Evolutionary conservation across 2,113 vertebrate species (phyloP), one percentile per base, ranked within the genome.

Genomic region (Lethenteron camtschaticum): DNA sequence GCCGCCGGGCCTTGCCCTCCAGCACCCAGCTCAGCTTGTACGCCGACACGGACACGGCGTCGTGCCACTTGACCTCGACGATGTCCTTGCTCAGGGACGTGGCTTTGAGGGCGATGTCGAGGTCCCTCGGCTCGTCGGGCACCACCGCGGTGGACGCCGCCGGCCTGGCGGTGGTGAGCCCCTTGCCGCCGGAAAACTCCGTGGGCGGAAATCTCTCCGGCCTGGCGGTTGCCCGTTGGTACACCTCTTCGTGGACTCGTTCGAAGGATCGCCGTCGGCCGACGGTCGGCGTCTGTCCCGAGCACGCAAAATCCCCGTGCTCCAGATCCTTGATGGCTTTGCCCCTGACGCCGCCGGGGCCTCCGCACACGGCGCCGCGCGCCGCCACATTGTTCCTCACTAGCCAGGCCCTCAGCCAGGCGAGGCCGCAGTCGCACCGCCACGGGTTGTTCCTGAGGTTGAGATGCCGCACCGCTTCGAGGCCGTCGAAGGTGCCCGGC

Each of bases 361-460:
- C 84, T 69, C 89, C 87, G 77, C 89, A 96, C 75, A 84, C 84
- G 41, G 95, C 76, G 5, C 90, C 91, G 11, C 85, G 80, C 20
- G 20, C 10, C 63, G 24, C 63, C 56, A 91, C 79, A 11, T n/a
- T 16, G n/a, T 66, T n/a, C n/a, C n/a, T 66, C n/a, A 66, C n/a
- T 66, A 20, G n/a, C 91, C 90, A 95, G 76, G 91, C 90, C 66
- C 86, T 76, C 41, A 95, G 78, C 91, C 91, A 96, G 10, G 86
- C 81, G 74, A 96, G 77, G 78, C 83, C 87, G 2, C 91, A 96
- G 20, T 87, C 86, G n/a, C 91, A 96, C 73, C 88, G 85, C 91
- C 91, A 96, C 8, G 89, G 89, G 77, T 96, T 96, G 71, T 89
- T 90, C 0, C 90, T 75, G 41, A 90, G 80, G 55, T 88, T 80